Base-by-base conservation (phyloP, 1,140 invertebrate genomes). In the Formica exsecta region DNA sequence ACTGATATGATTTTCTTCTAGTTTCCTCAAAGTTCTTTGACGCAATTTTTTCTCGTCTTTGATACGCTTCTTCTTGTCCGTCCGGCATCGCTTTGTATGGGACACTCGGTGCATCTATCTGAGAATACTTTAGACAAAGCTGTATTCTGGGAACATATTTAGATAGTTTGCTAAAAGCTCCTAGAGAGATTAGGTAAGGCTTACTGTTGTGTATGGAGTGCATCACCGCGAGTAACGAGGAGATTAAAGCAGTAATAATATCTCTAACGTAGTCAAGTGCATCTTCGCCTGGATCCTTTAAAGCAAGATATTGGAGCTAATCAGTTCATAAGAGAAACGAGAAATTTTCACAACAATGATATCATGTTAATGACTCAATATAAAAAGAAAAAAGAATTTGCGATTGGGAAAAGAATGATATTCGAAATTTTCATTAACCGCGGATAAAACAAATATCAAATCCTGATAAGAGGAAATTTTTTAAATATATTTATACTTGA, bases 101-200 rank as follows among this genome's bases (percentile, higher is more conserved):
- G 13, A 61, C 22, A 61, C 32, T 44, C 7, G 13, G 4, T 59
- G 51, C 36, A 61, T 81, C 36, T 73, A 44, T 59, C 32, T 36
- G 51, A 81, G 51, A 81, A 32, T 38, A 71, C 25, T 57, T 73
- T 29, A 44, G 32, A 44, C 66, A 73, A 81, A 81, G 68, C 54
- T 16, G 11, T 41, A 59, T 59, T 73, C 19, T 36, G 32, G 65
- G 22, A 71, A 81, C 51, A 29, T 81, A 81, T 81, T 81, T 81
- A 81, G 65, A 59, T 81, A 81, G 79, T 81, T 81, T 81, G 3
- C 41, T 51, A 61, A 81, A 81, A 81, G 66, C 65, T 81, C 19
- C 11, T 59, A 19, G 79, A 81, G 79, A 81, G 79, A 73, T 81
- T 73, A 73, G 25, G 51, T 8, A 36, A 81, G 66, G 51, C 79